A percentile compares a stretch with the other conserved stretches of the same genome.
Evolutionary conservation across 1,140 invertebrate species (phyloP).

Genomic region (Parapsyche elsis): DNA sequence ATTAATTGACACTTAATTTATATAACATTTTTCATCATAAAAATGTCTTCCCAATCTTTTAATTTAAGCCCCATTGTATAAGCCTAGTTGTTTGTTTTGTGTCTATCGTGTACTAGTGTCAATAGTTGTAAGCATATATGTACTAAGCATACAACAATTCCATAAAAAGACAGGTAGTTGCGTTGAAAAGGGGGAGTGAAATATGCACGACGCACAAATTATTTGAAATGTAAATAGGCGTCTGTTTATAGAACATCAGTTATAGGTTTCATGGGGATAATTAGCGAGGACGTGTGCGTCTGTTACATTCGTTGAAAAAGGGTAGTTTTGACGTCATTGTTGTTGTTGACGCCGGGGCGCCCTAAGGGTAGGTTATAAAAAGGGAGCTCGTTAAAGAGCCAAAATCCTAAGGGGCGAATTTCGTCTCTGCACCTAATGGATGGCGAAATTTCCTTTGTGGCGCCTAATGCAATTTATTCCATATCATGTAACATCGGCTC

Average conservation of each 20-base stretch:
- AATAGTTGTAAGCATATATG: no score
- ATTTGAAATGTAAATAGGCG: background rate
- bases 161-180: no score
- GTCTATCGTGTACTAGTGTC: no score
- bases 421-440: constrained; percentile 48
- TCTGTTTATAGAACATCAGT: no score
- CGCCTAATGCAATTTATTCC: constrained; percentile 51
- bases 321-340: background rate
- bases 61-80: no score
- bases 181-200: no score
- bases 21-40: no score
- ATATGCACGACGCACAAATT: background rate
- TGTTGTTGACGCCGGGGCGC: background rate
- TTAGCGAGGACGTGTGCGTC: background rate
- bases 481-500: constrained; percentile 48
- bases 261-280: background rate
- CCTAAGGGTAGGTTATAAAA: background rate
- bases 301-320: background rate
- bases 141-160: no score
- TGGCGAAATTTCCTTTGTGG: constrained; percentile 46
- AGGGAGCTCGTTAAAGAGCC: constrained; percentile 14
- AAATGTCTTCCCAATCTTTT: no score
- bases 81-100: no score
- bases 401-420: constrained; percentile 30
- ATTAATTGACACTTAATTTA: no score